Evolutionary conservation across 2,113 vertebrate species (phyloP).

Genomic region (Oxyura jamaicensis): DNA sequence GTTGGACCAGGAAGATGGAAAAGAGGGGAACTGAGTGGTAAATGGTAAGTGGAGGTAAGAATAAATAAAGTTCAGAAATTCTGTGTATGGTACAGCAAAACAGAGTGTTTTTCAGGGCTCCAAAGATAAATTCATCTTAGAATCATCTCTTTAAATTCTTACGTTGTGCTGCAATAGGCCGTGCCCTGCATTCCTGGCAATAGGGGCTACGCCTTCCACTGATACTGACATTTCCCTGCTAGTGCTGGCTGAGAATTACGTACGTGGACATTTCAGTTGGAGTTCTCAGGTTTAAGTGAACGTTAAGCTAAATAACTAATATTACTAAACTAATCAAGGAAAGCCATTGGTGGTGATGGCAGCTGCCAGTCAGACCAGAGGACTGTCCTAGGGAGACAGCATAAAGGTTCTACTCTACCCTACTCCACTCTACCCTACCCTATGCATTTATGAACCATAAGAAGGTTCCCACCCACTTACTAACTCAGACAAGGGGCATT

Average conservation of each 20-base stretch:
- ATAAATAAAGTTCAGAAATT: background rate
- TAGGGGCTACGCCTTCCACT: background rate
- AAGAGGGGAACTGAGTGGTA: accelerated
- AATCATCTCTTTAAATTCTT: background rate
- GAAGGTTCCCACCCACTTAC: background rate
- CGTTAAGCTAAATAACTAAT: background rate
- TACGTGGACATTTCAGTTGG: background rate
- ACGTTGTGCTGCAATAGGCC: background rate
- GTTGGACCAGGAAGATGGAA: background rate
- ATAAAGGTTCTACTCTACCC: background rate
- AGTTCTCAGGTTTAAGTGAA: background rate
- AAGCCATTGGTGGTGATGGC: background rate
- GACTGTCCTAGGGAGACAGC: background rate
- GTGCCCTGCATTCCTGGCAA: background rate
- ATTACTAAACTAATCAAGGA: background rate
- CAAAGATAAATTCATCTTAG: background rate
- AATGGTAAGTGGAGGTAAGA: background rate
- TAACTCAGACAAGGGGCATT: background rate
- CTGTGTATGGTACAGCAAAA: background rate
- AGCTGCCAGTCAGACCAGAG: background rate
- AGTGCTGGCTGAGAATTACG: background rate
- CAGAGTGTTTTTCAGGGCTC: background rate
- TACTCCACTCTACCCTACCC: background rate
- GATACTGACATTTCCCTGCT: background rate
- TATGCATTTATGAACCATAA: background rate